Evolutionary conservation across 2,888 invertebrate genomes (phyloP).

Genomic region (Tholera decimalis): DNA sequence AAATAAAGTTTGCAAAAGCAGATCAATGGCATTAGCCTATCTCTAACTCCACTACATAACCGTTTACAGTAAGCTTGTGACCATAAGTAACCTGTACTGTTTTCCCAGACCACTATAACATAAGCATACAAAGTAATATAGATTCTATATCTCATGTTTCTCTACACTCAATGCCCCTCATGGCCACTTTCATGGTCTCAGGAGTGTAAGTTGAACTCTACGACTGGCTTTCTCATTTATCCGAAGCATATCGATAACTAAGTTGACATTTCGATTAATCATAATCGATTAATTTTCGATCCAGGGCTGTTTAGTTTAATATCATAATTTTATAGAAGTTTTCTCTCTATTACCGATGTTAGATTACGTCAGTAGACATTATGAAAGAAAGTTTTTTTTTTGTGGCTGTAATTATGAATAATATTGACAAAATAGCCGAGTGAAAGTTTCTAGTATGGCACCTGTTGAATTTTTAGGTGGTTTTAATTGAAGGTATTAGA

Average conservation of each 20-base stretch:
- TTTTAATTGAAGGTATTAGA: slow-evolving; percentile 4
- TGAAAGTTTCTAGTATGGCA: slow-evolving; percentile 45
- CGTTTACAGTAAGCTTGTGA: slow-evolving; percentile 16
- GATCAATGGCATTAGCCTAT: neutral
- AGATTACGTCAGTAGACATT: slow-evolving; percentile 47
- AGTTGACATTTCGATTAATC: slow-evolving; percentile 42
- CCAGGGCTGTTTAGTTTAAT: slow-evolving; percentile 27
- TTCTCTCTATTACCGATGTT: slow-evolving; percentile 42
- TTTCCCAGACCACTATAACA: slow-evolving; percentile 39
- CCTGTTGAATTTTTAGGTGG: slow-evolving; percentile 1
- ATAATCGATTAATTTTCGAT: slow-evolving; percentile 18
- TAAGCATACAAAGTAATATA: slow-evolving; percentile 31
- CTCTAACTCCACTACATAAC: neutral
- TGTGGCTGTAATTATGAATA: slow-evolving; percentile 57
- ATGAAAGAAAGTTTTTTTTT: slow-evolving; percentile 61
- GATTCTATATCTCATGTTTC: slow-evolving; percentile 38
- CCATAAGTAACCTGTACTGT: slow-evolving; percentile 43
- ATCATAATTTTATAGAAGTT: slow-evolving; percentile 22
- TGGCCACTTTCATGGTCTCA: slow-evolving; percentile 56
- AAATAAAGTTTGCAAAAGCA: no score
- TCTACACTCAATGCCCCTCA: slow-evolving; percentile 27
- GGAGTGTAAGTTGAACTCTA: slow-evolving; percentile 40
- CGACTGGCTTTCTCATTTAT: slow-evolving; percentile 51
- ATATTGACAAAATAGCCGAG: slow-evolving; percentile 56
- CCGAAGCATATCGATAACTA: slow-evolving; percentile 45